Conservation (phyloP, 2,113 vertebrate species). For the Myiagra hebetior region DNA sequence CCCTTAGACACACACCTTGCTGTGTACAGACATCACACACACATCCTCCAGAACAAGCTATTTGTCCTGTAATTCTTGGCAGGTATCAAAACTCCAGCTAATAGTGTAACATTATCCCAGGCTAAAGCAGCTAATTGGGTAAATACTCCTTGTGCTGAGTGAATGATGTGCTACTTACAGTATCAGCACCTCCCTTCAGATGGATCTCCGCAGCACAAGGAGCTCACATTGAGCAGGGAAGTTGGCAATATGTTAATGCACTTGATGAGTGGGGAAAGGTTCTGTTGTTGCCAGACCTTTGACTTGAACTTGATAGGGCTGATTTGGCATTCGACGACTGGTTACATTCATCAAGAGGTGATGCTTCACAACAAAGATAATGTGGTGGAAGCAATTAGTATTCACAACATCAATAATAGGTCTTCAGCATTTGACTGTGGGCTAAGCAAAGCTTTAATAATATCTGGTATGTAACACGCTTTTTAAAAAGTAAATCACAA, state of each 20-base stretch:
- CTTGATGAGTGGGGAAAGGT: neutral
- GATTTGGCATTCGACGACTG: neutral
- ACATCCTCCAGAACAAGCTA: neutral
- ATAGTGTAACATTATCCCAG: neutral
- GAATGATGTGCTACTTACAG: neutral
- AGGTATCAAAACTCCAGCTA: neutral
- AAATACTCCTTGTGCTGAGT: neutral
- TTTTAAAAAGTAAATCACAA: neutral
- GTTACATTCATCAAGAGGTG: neutral
- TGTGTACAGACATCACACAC: too few relatives aligned
- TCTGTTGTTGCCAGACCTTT: neutral
- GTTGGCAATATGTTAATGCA: neutral
- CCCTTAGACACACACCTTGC: neutral
- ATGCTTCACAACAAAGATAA: conserved; percentile 5
- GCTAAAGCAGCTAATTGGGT: neutral
- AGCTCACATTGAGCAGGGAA: neutral
- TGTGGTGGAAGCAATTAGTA: neutral
- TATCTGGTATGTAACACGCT: neutral
- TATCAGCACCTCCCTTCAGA: neutral
- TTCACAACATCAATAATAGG: neutral
- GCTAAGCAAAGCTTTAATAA: neutral
- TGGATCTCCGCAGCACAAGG: neutral
- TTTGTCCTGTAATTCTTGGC: neutral
- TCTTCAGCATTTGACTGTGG: neutral
- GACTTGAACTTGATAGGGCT: neutral